Base-by-base conservation (phyloP, 1,140 invertebrate genomes). In the Caenorhabditis inopinata region DNA sequence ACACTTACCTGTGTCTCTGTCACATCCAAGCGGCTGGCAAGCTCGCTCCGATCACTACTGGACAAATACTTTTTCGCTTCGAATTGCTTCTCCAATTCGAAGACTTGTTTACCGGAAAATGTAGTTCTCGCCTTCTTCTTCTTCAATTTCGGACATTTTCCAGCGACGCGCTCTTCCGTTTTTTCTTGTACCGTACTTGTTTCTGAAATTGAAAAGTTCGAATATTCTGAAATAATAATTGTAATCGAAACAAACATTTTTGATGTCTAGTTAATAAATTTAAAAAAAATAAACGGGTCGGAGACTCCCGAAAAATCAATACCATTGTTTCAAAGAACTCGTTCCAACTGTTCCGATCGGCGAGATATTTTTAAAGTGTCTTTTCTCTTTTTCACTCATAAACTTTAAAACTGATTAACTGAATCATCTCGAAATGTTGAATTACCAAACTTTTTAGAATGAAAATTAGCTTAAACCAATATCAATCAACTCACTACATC, bases 111-210 rank as follows among this genome's bases (percentile, higher is more conserved):
- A 2, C 78, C 78, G 27, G 51, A 68, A 45, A 79, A 79, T 29
- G 78, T 79, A 12, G 78, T 79, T 21, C 78, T 21, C 9, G 78
- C 78, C 46, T 79, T 79, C 68, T 79, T 79, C 38, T 74, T 79
- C 48, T 79, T 79, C 21, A n/a, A 9, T 27, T 68, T 68, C 23
- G 29, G 27, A 3, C 23, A 38, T 68, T 38, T 18, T 32, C 14
- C 9, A 3, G 7, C 1, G 21, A 2, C 3, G n/a, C 16, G 14
- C 27, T 42, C 58, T 68, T 23, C 2, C 9, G 0, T 29, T n/a
- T 58, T 32, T 58, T 47, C 4, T 51, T 51, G 18, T 2, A 4
- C 11, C 7, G 12, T 4, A 23, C 11, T 51, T 2, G 48, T 6
- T 51, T 51, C 48, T 51, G 48, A 51, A n/a, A 51, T 42, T 42